Base-by-base conservation (phyloP, 2,113 vertebrate species). In the Hemicordylus capensis region DNA sequence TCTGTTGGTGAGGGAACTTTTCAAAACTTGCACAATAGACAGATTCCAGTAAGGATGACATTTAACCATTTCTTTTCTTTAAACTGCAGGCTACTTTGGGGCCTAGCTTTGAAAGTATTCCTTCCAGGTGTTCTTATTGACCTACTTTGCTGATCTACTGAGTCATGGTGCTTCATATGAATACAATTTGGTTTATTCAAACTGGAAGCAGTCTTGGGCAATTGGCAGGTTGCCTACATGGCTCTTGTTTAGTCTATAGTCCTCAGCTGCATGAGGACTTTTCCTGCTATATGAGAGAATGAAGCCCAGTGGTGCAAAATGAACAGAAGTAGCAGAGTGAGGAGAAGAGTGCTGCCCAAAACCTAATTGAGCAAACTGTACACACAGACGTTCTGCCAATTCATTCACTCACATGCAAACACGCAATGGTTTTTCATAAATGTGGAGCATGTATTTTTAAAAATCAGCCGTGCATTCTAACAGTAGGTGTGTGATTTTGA, bases 11-110 rank as follows among this genome's bases (percentile, higher is more conserved):
- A 87, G 79, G 86, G 82, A 88, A 80, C 87, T 84, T 48, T 93
- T 85, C 70, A 90, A 93, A 91, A 93, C 75, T 81, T 80, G 19
- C 89, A 77, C 75, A 84, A 51, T 87, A 67, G 88, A 80, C 83
- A 56, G 3, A 77, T 42, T 87, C 22, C 77, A 64, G 83, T 81
- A 84, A 85, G 17, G 24, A 70, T 67, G 61, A 39, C 73, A 14
- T 85, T 90, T 39, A 83, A 0, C 66, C 70, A 0, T 2, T 44
- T 79, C 92, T 93, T 93, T 56, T 90, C 1, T 67, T 90, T 88
- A 76, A 87, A 76, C 87, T 81, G 64, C 58, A 74, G 70, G 0
- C 74, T 90, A 4, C 69, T 90, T 81, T 46, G 22, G 59, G 70
- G 7, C 83, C 51, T 20, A 90, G 1, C 72, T 90, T 89, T 77